phyloP scores from a whole-genome alignment of 2,113 vertebrate species.

The Planiliza haematocheilus region DNA sequence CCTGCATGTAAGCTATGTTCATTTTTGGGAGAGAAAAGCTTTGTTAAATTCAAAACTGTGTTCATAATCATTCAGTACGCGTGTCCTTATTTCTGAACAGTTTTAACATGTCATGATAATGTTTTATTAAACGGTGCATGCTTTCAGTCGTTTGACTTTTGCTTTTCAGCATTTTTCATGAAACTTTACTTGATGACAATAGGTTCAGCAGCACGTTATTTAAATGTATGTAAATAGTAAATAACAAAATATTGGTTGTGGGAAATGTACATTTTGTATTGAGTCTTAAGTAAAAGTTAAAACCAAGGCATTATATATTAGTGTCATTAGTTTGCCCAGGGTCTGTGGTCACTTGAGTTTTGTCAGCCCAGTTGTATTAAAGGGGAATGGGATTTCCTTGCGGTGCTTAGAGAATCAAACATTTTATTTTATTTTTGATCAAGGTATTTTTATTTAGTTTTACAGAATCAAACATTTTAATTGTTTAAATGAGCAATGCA shows the following conservation, averaged over 20 bases:
- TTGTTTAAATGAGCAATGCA: no score
- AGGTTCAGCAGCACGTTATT: slow-evolving; percentile 55
- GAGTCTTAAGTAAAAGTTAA: no score
- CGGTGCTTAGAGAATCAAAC: no score
- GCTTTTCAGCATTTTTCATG: slow-evolving; percentile 75
- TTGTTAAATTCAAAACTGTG: slow-evolving; percentile 56
- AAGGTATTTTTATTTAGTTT: no score
- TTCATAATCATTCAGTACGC: slow-evolving; percentile 61
- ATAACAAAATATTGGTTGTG: not conserved
- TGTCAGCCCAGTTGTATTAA: no score
- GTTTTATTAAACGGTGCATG: slow-evolving; percentile 80
- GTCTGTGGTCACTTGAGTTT: no score
- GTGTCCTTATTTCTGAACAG: slow-evolving; percentile 64
- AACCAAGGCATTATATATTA: no score
- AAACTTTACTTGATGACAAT: slow-evolving; percentile 72
- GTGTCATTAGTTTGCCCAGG: no score
- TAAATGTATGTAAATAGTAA: not conserved
- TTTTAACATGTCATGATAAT: slow-evolving; percentile 74
- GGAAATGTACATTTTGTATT: not conserved
- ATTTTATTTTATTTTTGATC: no score
- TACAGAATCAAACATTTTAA: no score
- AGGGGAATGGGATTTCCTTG: no score
- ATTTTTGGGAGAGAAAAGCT: slow-evolving; percentile 36
- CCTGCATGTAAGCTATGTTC: slow-evolving; percentile 44
- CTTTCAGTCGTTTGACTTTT: slow-evolving; percentile 68